A percentile compares a stretch with the other conserved stretches of the same genome.
Evolutionary conservation across 2,888 invertebrate species (phyloP).

Genomic region (Cepaea hortensis): DNA sequence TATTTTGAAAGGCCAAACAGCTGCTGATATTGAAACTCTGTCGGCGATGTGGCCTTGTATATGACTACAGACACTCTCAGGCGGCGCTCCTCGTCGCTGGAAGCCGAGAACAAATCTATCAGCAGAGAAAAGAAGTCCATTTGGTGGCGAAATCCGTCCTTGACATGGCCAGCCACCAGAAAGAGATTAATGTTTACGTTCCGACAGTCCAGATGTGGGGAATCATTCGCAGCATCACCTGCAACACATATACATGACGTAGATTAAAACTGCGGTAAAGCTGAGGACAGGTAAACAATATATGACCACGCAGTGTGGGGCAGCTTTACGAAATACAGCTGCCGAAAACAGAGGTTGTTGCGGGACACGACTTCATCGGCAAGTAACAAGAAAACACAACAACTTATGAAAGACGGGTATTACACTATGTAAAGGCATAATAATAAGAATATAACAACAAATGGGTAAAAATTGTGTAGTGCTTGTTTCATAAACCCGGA

Average conservation of each 20-base stretch:
- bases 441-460: too few species aligned
- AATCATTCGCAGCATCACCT: not conserved
- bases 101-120: conserved; percentile 17
- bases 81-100: not conserved
- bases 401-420: too few species aligned
- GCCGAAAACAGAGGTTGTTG: too few species aligned
- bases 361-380: too few species aligned
- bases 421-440: too few species aligned
- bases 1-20: not conserved
- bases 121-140: conserved; percentile 12
- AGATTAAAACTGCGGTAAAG: too few species aligned
- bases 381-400: too few species aligned
- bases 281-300: not conserved
- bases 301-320: not conserved
- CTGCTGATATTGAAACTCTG: not conserved
- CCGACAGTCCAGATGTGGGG: not conserved
- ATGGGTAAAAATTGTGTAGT: too few species aligned
- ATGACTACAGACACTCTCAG: not conserved
- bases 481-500: too few species aligned
- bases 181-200: not conserved
- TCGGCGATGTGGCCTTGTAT: not conserved
- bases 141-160: not conserved
- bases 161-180: not conserved
- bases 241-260: not conserved
- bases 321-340: too few species aligned